A percentile compares a stretch with the other conserved stretches of the same genome.
Conservation (phyloP, 2,888 invertebrate genomes). For the Cheilosia vernalis region DNA sequence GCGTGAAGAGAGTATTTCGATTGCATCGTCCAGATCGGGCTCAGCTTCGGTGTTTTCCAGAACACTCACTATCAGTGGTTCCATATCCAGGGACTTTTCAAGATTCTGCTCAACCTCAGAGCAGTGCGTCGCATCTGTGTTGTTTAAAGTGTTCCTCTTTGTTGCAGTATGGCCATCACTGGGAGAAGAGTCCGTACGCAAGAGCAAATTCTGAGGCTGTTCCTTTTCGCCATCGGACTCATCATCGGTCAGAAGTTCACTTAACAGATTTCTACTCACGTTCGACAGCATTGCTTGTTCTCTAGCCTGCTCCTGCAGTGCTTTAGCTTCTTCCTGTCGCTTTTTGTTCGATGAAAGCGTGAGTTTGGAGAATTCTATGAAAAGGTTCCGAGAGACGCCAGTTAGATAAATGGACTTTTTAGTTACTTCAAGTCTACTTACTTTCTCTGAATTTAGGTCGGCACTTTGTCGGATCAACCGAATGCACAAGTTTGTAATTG, state of each 20-base stretch:
- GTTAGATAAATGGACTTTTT: neutral
- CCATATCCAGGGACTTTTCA: slow-evolving; percentile 78
- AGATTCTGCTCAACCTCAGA: slow-evolving; percentile 27
- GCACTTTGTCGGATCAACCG: slow-evolving; percentile 80
- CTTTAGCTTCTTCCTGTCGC: slow-evolving; percentile 39
- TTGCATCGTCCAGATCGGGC: slow-evolving; percentile 51
- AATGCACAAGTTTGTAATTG: slow-evolving; percentile 79
- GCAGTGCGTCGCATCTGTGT: slow-evolving; percentile 51
- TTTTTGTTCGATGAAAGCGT: slow-evolving; percentile 81
- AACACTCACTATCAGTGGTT: slow-evolving; percentile 78
- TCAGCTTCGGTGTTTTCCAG: slow-evolving; percentile 37
- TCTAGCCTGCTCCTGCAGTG: slow-evolving; percentile 36
- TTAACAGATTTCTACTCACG: slow-evolving; percentile 77
- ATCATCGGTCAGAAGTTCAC: slow-evolving; percentile 74
- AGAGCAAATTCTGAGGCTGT: slow-evolving; percentile 67
- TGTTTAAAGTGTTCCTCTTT: slow-evolving; percentile 21
- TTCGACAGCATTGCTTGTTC: slow-evolving; percentile 61
- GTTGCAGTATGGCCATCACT: neutral
- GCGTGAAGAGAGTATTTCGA: slow-evolving; percentile 77
- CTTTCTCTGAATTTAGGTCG: slow-evolving; percentile 80
- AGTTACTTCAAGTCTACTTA: slow-evolving; percentile 59
- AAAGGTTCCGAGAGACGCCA: neutral
- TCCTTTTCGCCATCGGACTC: slow-evolving; percentile 64
- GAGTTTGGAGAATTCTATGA: slow-evolving; percentile 80
- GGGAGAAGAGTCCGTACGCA: slow-evolving; percentile 73